Percentiles rank a stretch among this genome's conserved stretches.
These are phyloP conservation scores for Zelostemma sp. DNA, from an alignment of 1,140 invertebrate genomes.

Conservation along the genomic window DNA sequence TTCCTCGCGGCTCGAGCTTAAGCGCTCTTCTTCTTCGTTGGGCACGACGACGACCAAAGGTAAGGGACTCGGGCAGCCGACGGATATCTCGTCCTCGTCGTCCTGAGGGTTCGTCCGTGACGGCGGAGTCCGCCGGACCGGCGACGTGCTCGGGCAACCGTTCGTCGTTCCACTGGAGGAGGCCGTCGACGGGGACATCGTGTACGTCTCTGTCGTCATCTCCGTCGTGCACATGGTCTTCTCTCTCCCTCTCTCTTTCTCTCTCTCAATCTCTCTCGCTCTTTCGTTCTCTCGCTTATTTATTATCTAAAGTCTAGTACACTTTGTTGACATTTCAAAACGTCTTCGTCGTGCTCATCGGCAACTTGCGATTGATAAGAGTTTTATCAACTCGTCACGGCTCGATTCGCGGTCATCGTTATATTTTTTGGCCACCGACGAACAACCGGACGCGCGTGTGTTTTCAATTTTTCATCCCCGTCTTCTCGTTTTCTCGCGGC, in stretches of 20 bases:
- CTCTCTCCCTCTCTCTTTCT: not conserved
- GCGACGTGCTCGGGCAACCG: constrained; percentile 53
- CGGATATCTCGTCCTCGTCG: constrained; percentile 79
- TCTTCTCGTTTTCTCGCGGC: constrained; percentile 2
- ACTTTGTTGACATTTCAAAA: not conserved
- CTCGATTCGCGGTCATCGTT: too few species aligned
- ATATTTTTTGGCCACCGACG: too few species aligned
- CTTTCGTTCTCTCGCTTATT: not conserved
- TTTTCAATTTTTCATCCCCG: constrained; percentile 8
- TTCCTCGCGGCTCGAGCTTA: constrained; percentile 55
- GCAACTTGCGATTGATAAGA: not conserved
- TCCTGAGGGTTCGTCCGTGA: constrained; percentile 56
- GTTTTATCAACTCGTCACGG: not conserved
- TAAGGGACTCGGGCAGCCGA: constrained; percentile 79
- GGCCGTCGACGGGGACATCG: constrained; percentile 66
- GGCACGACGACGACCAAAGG: constrained; percentile 60
- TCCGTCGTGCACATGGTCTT: constrained; percentile 64
- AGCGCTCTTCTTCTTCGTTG: constrained; percentile 56
- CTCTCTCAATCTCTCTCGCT: not conserved
- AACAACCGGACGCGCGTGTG: too few species aligned
- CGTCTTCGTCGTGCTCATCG: not conserved
- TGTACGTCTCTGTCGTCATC: constrained; percentile 66
- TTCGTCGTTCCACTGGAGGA: constrained; percentile 60
- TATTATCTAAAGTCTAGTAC: not conserved
- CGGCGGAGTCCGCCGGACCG: constrained; percentile 28